Conservation (phyloP, 2,888 invertebrate genomes). For the Erynnis tages region DNA sequence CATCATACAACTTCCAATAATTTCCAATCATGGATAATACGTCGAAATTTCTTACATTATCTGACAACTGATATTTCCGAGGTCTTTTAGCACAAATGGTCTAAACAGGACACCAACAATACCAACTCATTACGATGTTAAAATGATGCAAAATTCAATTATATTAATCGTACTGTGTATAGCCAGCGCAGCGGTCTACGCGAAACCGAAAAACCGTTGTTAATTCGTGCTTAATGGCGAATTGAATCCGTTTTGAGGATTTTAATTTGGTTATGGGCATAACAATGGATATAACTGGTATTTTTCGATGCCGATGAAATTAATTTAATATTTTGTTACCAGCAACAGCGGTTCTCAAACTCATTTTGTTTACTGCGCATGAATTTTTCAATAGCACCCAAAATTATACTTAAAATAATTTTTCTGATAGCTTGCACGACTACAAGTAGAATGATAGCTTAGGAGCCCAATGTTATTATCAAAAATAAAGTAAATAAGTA, state of each 20-base stretch:
- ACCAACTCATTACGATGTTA: conserved; percentile 24
- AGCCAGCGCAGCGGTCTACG: conserved; percentile 13
- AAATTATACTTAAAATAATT: too few relatives aligned
- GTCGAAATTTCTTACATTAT: too few relatives aligned
- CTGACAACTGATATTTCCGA: neutral
- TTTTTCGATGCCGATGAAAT: conserved; percentile 1
- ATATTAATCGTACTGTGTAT: conserved; percentile 21
- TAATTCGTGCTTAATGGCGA: conserved; percentile 22
- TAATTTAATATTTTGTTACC: too few relatives aligned
- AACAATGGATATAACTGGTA: conserved; percentile 7
- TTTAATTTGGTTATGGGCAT: conserved; percentile 20
- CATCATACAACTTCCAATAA: too few relatives aligned
- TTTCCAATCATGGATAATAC: too few relatives aligned
- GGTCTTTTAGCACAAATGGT: conserved; percentile 6
- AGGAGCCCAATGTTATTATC: too few relatives aligned
- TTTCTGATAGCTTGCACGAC: too few relatives aligned
- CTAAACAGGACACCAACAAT: conserved; percentile 16
- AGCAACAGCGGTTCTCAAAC: too few relatives aligned
- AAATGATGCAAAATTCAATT: conserved; percentile 23
- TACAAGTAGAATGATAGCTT: too few relatives aligned
- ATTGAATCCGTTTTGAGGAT: conserved; percentile 25
- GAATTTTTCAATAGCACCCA: too few relatives aligned
- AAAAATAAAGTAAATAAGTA: too few relatives aligned
- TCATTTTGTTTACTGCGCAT: too few relatives aligned
- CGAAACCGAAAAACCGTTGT: conserved; percentile 24